Base-by-base conservation (phyloP, 23 tunicate species). In the Trididemnum clinides region DNA sequence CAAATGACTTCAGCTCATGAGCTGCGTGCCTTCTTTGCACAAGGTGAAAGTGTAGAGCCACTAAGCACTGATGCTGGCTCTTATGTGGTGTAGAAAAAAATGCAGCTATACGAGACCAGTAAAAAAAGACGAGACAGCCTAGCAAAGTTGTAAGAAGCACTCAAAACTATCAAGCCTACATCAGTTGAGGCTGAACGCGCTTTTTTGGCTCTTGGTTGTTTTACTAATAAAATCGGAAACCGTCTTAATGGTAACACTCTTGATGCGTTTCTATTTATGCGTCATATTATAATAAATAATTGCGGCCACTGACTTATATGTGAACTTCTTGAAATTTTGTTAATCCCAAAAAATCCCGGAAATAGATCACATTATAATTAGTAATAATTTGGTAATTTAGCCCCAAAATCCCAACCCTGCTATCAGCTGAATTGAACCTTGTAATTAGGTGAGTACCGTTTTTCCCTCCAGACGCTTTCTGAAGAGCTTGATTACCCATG, bases 151-250 rank as follows among this genome's bases (percentile, higher is more conserved):
- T 63, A 63, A 18, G 71, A 7, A 63, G 71, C 71, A 7, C 71
- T 63, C 7, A 63, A 63, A 63, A 63, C 71, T 5, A 63, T 63
- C 71, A 63, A 63, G n/a, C 71, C 71, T n/a, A 63, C 71, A n/a
- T 63, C 71, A 63, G 71, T 63, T n/a, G 71, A 63, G 23, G 71
- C 71, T 22, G 71, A 63, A n/a, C 71, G 71, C n/a, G 71, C 71
- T 5, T 12, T 63, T 23, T 63, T 23, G 6, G 71, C 71, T 23
- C 23, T 63, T 63, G 71, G 71, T n/a, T 63, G n/a, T 63, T 63
- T 63, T 63, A 22, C 28, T 5, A 63, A n/a, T n/a, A 63, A 63
- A 63, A 63, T 63, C 28, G n/a, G 26, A 63, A 63, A 63, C n/a
- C 71, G 71, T 63, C 71, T 63, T 63, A 63, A 63, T n/a, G 71